Evolutionary conservation across 2,888 invertebrate genomes (phyloP).

Genomic region (Mycalesis mineus): DNA sequence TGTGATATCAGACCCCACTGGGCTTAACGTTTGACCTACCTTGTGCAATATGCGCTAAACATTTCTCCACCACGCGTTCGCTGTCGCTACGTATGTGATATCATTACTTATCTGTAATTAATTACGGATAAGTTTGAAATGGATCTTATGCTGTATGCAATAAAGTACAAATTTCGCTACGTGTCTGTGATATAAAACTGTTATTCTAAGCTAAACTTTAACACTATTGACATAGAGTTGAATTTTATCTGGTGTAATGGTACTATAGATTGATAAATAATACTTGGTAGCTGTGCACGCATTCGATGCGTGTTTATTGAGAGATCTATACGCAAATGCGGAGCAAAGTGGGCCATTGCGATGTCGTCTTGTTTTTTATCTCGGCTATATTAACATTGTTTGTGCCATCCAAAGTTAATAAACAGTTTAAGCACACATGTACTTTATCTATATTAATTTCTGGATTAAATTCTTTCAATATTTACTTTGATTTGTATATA

Average conservation of each 20-base stretch:
- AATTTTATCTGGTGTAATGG: neutral
- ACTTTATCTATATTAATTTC: no score
- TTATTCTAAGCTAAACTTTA: constrained; percentile 5
- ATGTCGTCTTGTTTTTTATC: constrained; percentile 35
- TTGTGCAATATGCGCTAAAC: constrained; percentile 20
- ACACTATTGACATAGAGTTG: neutral
- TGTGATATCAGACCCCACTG: constrained; percentile 18
- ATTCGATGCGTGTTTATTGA: constrained; percentile 35
- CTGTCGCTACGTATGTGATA: constrained; percentile 1
- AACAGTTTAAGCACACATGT: no score
- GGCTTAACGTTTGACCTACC: constrained; percentile 23
- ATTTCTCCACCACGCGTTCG: constrained; percentile 22
- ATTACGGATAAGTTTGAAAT: neutral
- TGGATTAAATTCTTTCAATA: no score
- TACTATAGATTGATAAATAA: constrained; percentile 1
- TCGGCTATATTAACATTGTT: constrained; percentile 11
- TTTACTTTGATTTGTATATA: no score
- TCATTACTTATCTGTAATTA: neutral
- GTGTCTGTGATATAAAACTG: neutral
- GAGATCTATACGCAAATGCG: constrained; percentile 28
- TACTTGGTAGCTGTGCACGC: constrained; percentile 32
- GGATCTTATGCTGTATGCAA: neutral
- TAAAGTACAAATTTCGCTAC: neutral
- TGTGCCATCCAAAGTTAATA: neutral
- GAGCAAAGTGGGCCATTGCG: constrained; percentile 33